Evolutionary conservation across 64 coral and sea anemone species (phyloP), one percentile per base, ranked within the genome.

Genomic region (Astreopora myriophthalma): DNA sequence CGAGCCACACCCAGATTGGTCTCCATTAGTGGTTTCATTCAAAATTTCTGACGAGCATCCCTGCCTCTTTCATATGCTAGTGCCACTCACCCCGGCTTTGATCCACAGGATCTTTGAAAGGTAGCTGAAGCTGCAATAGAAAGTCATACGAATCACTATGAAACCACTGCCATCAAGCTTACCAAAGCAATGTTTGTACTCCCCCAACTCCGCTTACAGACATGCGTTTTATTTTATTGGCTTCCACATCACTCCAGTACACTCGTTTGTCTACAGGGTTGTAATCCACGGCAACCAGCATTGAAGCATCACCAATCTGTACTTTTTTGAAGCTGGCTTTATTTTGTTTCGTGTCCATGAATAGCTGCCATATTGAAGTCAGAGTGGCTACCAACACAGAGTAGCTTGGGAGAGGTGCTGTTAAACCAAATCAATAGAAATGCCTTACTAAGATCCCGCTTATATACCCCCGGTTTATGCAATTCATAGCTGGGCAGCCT

Each of bases 181-280:
- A 96, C 95, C 42, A 65, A 1, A 57, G 20, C 20, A 97, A 66
- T 58, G 51, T 70, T 30, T 94, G 72, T 25, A 87, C 87, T 58
- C 80, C 87, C 68, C 79, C 79, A 25, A 36, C 35, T 38, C 95
- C 95, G 19, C 72, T 91, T 48, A 94, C 40, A 28, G 63, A 94
- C 34, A 88, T 84, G 27, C 95, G 95, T 17, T 86, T 87, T 79
- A 97, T 94, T 9, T 31, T 72, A n/a, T 26, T 64, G 12, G 9
- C 72, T 0, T 40, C 2, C 2, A 90, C 91, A 34, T 97, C 95
- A 67, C 87, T 90, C 95, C 95, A 97, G 69, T 97, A 97, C 8
- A 97, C 34, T 5, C 81, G 87, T 33, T 94, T 94, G 30, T 97
- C 95, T 58, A 79, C 66, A 26, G 92, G 92, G 70, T 97, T 84